Evolutionary conservation across 2,888 invertebrate species (phyloP), one percentile per base, ranked within the genome.

Genomic region (Ophion ellenae): DNA sequence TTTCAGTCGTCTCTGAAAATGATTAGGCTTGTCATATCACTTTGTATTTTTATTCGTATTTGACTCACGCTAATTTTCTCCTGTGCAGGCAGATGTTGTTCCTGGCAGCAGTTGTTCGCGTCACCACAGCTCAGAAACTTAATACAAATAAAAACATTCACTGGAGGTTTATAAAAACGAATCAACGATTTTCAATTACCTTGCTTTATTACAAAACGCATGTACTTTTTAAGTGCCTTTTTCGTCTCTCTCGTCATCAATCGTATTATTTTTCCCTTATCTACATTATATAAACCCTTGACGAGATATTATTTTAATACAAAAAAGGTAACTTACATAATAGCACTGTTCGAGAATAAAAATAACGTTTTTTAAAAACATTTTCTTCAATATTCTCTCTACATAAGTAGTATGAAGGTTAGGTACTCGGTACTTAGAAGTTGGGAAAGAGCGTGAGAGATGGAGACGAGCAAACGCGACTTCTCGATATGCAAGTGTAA

Each of bases 121-220:
- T 24, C 24, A 24, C 1, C 24, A 24, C 32, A 32, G 32, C 32
- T 32, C 32, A 32, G 32, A 32, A 32, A 4, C 32, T 32, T 32
- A 32, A 1, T 2, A 28, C 28, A 3, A 28, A 28, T 28, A 3
- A 3, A 32, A 2, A 32, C 32, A 4, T 32, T 32, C 32, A 32
- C 32, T 32, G 3, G 4, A 32, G 32, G 32, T 32, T 32, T 32
- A 32, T 4, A 32, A 32, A 80, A 77, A 70, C 78, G 91, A 88
- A 89, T 89, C 90, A 73, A 71, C 28, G 67, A 90, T 90, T 88
- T 92, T 91, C 91, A 92, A 92, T 91, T 86, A 86, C 90, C 90
- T 91, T 76, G 36, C 76, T 86, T 81, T 84, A 85, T 87, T 84
- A 69, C 79, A 84, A 61, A 70, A 63, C 45, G 66, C 32, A 57